Evolutionary conservation across 2,888 invertebrate genomes (phyloP), one percentile per base, ranked within the genome.

Genomic region (Oligia strigilis): DNA sequence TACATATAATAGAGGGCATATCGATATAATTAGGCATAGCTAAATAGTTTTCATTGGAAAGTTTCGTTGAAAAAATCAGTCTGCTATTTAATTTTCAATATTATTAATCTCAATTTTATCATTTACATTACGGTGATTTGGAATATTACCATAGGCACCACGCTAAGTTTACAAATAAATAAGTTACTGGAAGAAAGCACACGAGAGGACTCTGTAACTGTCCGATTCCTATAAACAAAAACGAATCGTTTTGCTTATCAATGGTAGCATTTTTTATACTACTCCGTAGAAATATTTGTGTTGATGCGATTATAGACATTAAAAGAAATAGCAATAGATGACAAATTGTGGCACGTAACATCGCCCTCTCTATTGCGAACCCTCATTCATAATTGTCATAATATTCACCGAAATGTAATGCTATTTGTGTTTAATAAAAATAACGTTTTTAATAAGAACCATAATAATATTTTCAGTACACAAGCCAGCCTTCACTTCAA

Each of bases 311-410:
- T 46, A 19, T 9, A 29, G 6, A 6, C 29, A 23, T 36, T 14
- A 81, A 82, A 84, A 81, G 73, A 86, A 86, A 87, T 85, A 86
- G 85, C 87, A 88, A 92, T 92, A 91, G 88, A 92, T 92, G 92
- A 92, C 90, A 92, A 93, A 93, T 93, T 90, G 90, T 88, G 82
- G 78, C 77, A 86, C 85, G 76, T 89, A 92, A 90, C 90, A 77
- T 88, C 83, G 80, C 78, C 81, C 81, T 88, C 87, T 87, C 88
- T 87, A 78, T 83, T 81, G 40, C 81, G 85, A 88, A 84, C 86
- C 85, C 87, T 88, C 92, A 90, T 94, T 91, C 91, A 91, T 94
- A 93, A 93, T 90, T 90, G 92, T 93, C 93, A 90, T 85, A 87
- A 89, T 87, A 78, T 89, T 86, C 81, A 80, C 78, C 81, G 76